A percentile compares a stretch with the other conserved stretches of the same genome.
Conservation (phyloP, 1,140 invertebrate genomes). For the Tenebrio molitor region DNA sequence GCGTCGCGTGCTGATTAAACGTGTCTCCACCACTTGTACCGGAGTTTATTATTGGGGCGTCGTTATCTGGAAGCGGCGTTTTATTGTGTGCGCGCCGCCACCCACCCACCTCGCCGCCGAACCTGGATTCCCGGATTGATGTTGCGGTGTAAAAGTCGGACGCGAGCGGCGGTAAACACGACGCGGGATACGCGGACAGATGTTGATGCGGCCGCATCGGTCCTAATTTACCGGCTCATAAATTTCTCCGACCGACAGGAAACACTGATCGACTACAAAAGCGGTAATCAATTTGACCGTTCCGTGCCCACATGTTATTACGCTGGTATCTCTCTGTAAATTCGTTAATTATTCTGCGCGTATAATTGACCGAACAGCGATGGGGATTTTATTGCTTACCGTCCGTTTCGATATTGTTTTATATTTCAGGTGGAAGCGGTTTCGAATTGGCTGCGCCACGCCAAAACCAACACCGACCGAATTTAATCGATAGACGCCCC, state of each 20-base stretch:
- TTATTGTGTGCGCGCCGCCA: not conserved
- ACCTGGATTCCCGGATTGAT: too few species aligned
- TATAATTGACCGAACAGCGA: conserved; percentile 48
- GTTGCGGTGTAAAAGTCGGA: too few species aligned
- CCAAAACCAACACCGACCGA: conserved; percentile 12
- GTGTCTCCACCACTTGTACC: conserved; percentile 14
- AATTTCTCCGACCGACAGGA: conserved; percentile 54
- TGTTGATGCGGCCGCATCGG: conserved; percentile 46
- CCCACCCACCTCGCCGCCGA: too few species aligned
- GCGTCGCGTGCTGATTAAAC: not conserved
- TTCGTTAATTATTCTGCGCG: conserved; percentile 50
- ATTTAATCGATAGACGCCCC: not conserved
- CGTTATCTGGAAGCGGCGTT: not conserved
- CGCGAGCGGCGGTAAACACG: conserved; percentile 45
- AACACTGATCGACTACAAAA: conserved; percentile 58
- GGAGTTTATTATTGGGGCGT: not conserved
- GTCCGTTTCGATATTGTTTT: conserved; percentile 28
- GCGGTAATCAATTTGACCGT: conserved; percentile 58
- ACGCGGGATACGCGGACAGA: conserved; percentile 50
- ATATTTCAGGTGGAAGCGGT: conserved; percentile 8
- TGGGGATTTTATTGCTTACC: conserved; percentile 42
- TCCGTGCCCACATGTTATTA: conserved; percentile 54
- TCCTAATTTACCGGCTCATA: conserved; percentile 55
- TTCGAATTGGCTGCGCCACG: not conserved
- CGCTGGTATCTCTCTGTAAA: conserved; percentile 51